Evolutionary conservation across 2,113 vertebrate species (phyloP).

Genomic region (Gavialis gangeticus): DNA sequence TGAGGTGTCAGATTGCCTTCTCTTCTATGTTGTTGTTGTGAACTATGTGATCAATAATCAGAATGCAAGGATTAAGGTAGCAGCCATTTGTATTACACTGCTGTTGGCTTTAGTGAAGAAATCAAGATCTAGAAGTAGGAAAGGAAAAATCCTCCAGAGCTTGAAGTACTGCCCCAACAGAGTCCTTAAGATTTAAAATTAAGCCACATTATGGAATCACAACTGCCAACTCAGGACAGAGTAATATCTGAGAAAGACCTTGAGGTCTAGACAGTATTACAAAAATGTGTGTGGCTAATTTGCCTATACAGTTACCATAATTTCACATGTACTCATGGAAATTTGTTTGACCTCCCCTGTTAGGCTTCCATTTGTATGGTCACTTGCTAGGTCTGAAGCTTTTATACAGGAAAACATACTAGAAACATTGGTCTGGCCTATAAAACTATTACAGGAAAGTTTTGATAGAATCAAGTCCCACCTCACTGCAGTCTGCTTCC

Average conservation of each 20-base stretch:
- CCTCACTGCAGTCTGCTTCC: background rate
- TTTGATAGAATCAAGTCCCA: background rate
- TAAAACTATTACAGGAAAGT: accelerated
- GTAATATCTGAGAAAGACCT: background rate
- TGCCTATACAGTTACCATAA: background rate
- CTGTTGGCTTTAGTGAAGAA: background rate
- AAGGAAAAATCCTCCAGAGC: background rate
- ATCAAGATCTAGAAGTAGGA: background rate
- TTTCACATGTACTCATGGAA: accelerated
- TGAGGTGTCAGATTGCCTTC: no score
- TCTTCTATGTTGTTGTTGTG: no score
- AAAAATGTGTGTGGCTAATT: background rate
- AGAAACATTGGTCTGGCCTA: background rate
- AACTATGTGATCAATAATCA: background rate
- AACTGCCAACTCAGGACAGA: background rate
- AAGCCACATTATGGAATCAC: background rate
- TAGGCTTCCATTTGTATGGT: accelerated
- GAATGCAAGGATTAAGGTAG: background rate
- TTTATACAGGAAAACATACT: accelerated
- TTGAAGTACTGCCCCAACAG: background rate
- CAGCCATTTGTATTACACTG: background rate
- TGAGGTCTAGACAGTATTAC: background rate
- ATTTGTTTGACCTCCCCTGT: accelerated
- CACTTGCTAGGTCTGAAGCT: background rate
- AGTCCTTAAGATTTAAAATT: background rate